Percentiles rank a stretch among this genome's conserved stretches.
These are phyloP conservation scores for Murina feae DNA, from an alignment of 2,113 vertebrate species.

Conservation along the genomic window DNA sequence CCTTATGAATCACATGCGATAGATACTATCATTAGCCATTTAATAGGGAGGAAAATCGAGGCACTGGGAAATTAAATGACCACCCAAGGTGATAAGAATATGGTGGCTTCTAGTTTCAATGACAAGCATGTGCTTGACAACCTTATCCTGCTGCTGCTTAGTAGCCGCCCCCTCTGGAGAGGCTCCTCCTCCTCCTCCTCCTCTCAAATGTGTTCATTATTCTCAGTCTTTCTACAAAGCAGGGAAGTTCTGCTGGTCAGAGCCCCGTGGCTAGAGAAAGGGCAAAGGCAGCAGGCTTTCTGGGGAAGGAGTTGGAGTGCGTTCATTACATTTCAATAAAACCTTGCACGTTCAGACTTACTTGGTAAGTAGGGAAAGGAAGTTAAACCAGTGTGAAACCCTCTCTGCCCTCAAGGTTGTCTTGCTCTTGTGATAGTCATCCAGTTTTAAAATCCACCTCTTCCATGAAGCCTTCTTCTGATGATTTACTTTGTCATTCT, in stretches of 20 bases:
- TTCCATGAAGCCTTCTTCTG: background rate
- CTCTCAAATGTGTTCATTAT: background rate
- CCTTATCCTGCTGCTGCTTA: fast-evolving
- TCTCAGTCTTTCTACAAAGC: background rate
- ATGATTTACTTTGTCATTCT: background rate
- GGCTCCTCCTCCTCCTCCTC: background rate
- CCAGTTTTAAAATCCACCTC: background rate
- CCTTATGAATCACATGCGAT: background rate
- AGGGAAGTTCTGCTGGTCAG: background rate
- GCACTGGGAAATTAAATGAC: background rate
- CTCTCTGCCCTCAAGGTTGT: background rate
- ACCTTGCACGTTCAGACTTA: background rate
- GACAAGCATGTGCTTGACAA: background rate
- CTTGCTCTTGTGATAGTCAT: background rate
- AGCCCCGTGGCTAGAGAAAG: background rate
- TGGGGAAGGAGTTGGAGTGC: background rate
- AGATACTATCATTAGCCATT: background rate
- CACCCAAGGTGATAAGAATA: background rate
- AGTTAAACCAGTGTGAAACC: background rate
- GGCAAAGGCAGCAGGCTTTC: background rate
- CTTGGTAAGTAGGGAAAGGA: background rate
- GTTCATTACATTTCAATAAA: background rate
- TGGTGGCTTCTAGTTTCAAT: background rate
- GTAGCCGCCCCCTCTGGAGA: background rate
- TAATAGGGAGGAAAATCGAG: background rate